These are phyloP conservation scores for Muntiacus muntjak DNA, from an alignment of 2,113 vertebrate genomes.

Conservation along the genomic window DNA sequence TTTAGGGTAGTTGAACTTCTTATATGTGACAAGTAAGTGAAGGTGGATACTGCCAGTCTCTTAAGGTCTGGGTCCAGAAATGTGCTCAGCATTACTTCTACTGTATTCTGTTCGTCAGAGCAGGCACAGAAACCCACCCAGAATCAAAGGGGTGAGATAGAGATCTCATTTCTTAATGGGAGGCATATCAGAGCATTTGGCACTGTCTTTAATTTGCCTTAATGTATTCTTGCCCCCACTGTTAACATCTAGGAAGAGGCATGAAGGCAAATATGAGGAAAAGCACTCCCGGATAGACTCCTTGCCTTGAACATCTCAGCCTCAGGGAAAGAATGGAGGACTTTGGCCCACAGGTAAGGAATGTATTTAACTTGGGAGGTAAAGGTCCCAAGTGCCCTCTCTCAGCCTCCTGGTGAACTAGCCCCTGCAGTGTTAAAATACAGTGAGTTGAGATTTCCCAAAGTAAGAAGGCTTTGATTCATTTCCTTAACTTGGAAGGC, in stretches of 20 bases:
- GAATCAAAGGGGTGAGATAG: neutral
- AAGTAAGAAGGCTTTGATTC: neutral
- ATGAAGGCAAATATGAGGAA: neutral
- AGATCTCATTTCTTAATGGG: neutral
- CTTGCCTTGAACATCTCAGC: neutral
- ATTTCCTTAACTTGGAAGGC: neutral
- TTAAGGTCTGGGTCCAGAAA: neutral
- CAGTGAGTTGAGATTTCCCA: neutral
- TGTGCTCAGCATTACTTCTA: neutral
- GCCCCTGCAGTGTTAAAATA: neutral
- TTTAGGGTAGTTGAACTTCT: neutral
- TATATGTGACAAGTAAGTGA: neutral
- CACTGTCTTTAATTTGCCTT: neutral
- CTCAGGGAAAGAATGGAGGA: neutral
- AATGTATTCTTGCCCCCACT: neutral
- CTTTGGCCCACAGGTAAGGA: neutral
- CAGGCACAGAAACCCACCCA: neutral
- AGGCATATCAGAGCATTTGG: neutral
- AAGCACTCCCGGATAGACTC: neutral
- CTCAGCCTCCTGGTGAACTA: neutral
- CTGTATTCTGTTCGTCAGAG: neutral
- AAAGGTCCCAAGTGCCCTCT: neutral
- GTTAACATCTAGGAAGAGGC: neutral
- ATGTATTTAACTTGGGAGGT: neutral
- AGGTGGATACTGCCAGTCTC: neutral